Base-by-base conservation (phyloP, 2,113 vertebrate species). In the Mus spicilegus region DNA sequence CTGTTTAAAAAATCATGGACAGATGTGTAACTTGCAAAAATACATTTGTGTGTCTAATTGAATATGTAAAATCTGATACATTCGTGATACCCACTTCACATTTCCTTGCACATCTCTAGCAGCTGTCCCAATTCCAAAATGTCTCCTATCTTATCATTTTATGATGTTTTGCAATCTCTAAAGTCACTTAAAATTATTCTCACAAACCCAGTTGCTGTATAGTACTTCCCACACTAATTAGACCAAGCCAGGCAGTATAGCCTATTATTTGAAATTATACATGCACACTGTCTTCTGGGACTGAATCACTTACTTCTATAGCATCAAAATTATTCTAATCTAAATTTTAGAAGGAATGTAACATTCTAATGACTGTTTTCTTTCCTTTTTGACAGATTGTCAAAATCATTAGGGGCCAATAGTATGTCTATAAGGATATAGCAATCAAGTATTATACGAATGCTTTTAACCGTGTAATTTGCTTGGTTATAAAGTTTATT, bases 101-200 rank as follows among this genome's bases (percentile, higher is more conserved):
- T 90, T 88, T 95, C 46, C 54, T 46, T 91, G 89, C 82, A 36
- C 14, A 77, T 42, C 7, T 20, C 51, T n/a, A 42, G 54, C 81
- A 95, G 39, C 54, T 69, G 58, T 93, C 76, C 39, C 28, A 92
- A 51, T 90, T 93, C 22, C 20, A 90, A 86, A 95, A 92, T 82
- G 39, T 12, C 39, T 87, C 67, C 63, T 82, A 8, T 82, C 69
- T 81, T 85, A 80, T 76, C 75, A 88, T 88, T 95, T 93, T 94
- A 92, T 81, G 72, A 91, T 95, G 75, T 11, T 17, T 95, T 36
- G 4, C 42, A 94, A 92, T 91, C 46, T 96, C 87, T 96, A 56
- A 51, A 88, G 72, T 93, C 65, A 81, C 9, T 95, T 93, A 84
- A 92, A 97, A 87, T 91, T 93, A 88, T 96, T 75, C 56, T 96